These are phyloP conservation scores for Melanogrammus aeglefinus DNA, from an alignment of 2,797 vertebrate genomes.

Conservation along the genomic window DNA sequence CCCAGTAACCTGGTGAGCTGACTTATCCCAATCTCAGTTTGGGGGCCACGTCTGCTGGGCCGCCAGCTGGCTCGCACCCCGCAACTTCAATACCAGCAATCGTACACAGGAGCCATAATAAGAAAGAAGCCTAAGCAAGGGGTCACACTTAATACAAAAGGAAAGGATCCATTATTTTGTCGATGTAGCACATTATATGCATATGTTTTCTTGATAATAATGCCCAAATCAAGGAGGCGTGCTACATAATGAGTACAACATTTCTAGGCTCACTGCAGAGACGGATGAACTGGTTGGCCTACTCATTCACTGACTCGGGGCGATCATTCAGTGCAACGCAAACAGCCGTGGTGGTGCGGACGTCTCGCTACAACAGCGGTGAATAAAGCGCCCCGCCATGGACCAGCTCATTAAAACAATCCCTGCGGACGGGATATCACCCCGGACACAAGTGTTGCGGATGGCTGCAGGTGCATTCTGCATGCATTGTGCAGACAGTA, in stretches of 20 bases:
- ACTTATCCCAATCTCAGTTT: constrained; percentile 43
- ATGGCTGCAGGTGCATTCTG: background rate
- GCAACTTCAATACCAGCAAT: background rate
- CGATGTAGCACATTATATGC: no score
- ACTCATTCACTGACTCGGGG: constrained; percentile 39
- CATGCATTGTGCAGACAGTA: constrained; percentile 1
- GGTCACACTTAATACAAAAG: no score
- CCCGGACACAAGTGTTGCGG: background rate
- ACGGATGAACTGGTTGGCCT: constrained; percentile 1
- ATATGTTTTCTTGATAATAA: no score
- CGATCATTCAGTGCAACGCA: constrained; percentile 51
- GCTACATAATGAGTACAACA: background rate
- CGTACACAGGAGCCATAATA: background rate
- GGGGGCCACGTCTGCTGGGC: constrained; percentile 33
- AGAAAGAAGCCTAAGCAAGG: background rate
- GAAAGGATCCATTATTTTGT: no score
- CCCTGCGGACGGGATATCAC: background rate
- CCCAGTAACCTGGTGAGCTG: constrained; percentile 46
- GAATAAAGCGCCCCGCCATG: constrained; percentile 9
- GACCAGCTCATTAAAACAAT: constrained; percentile 5
- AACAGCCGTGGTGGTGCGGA: constrained; percentile 36
- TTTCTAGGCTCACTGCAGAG: background rate
- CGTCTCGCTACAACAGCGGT: background rate
- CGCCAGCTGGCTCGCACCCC: background rate
- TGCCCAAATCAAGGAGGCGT: no score